Conservation (phyloP, 2,888 invertebrate genomes). For the Calameuta filiformis region DNA sequence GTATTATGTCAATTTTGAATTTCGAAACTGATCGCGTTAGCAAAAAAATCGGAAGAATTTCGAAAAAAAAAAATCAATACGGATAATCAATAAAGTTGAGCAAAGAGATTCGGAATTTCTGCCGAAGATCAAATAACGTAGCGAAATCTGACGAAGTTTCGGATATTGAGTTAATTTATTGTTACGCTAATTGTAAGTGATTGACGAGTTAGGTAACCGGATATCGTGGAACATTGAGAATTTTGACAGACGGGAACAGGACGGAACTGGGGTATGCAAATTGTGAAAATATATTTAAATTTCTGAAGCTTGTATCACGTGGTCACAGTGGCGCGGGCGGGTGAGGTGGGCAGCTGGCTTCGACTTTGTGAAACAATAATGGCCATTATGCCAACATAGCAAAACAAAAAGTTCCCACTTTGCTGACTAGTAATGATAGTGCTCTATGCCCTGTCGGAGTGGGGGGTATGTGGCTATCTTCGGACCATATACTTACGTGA, state of each 20-base stretch:
- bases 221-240: neutral
- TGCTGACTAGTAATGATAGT: slow-evolving; percentile 38
- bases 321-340: neutral
- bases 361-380: slow-evolving; percentile 24
- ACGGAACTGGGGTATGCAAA: neutral
- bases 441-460: slow-evolving; percentile 27
- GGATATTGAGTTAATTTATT: neutral
- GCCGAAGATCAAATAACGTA: neutral
- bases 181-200: neutral
- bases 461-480: slow-evolving; percentile 29
- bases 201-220: neutral
- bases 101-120: neutral
- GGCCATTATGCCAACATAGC: slow-evolving; percentile 24
- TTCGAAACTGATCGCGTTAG: neutral
- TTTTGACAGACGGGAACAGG: neutral
- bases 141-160: neutral
- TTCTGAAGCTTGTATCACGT: neutral
- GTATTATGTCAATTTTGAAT: neutral
- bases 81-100: neutral
- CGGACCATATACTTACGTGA: slow-evolving; percentile 54
- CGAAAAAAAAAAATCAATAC: neutral
- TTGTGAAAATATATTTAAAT: too few species aligned
- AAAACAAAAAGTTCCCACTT: slow-evolving; percentile 24
- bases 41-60: neutral
- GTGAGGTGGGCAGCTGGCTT: neutral